Evolutionary conservation across 2,113 vertebrate species (phyloP).

Genomic region (Pardalotus punctatus): DNA sequence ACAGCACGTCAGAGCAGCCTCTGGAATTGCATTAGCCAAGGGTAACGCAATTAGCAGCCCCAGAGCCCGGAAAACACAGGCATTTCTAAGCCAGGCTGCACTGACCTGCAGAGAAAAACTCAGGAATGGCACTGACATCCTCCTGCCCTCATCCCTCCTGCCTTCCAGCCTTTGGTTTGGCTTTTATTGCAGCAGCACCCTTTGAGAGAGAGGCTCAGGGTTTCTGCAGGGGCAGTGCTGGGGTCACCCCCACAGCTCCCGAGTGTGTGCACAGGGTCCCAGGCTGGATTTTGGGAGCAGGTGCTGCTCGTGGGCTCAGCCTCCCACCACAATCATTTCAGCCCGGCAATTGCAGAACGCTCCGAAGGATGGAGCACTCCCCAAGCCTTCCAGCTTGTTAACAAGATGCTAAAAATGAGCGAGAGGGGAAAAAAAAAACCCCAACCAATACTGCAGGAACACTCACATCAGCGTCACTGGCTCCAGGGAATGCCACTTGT

Average conservation of each 20-base stretch:
- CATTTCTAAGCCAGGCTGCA: neutral
- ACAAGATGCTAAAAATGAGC: neutral
- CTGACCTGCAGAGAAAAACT: neutral
- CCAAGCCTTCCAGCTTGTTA: neutral
- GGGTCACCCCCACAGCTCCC: neutral
- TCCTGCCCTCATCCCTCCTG: neutral
- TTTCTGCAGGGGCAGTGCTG: neutral
- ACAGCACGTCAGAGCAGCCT: neutral
- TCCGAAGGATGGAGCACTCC: neutral
- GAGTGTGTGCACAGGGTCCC: accelerated
- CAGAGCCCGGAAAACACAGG: neutral
- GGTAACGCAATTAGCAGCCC: neutral
- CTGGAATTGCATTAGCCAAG: neutral
- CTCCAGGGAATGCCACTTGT: constrained; percentile 94
- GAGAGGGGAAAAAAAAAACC: accelerated
- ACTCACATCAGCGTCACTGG: constrained; percentile 86
- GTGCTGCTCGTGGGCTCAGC: neutral
- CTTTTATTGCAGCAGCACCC: neutral
- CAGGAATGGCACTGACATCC: neutral
- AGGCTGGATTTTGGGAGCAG: neutral
- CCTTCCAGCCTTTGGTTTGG: neutral
- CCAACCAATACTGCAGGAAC: neutral
- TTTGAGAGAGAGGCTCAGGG: accelerated
- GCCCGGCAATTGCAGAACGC: neutral
- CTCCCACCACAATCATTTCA: neutral